These are phyloP conservation scores for Hyles euphorbiae DNA, from an alignment of 1,140 invertebrate genomes.

Conservation along the genomic window DNA sequence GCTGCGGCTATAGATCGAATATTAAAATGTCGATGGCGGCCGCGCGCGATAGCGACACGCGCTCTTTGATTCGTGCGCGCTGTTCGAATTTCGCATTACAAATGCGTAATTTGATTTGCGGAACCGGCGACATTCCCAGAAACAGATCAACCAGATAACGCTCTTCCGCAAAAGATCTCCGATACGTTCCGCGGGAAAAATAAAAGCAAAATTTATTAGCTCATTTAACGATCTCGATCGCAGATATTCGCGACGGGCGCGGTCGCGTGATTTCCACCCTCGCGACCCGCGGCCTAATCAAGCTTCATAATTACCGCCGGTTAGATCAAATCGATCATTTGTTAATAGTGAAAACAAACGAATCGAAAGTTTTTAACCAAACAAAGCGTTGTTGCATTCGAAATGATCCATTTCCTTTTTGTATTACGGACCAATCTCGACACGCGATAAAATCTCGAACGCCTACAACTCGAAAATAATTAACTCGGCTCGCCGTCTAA, in stretches of 20 bases:
- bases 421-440: conserved; percentile 51
- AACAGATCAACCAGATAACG: conserved; percentile 48
- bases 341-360: conserved; percentile 12
- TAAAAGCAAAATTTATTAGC: conserved; percentile 22
- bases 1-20: conserved; percentile 57
- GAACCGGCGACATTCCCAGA: conserved; percentile 52
- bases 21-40: conserved; percentile 66
- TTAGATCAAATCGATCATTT: no score
- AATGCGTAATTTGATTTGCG: conserved; percentile 59
- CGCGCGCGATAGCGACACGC: conserved; percentile 40
- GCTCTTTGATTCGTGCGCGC: conserved; percentile 48
- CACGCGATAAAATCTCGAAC: conserved; percentile 53
- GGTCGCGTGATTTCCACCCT: no score
- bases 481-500: conserved; percentile 60
- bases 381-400: conserved; percentile 36
- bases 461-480: conserved; percentile 72
- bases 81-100: conserved; percentile 38
- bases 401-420: conserved; percentile 54
- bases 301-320: no score
- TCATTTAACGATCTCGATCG: no score
- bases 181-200: conserved; percentile 46
- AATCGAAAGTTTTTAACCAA: conserved; percentile 27
- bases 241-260: no score
- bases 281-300: no score
- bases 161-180: conserved; percentile 47